These are phyloP conservation scores for Watersipora subatra DNA, from an alignment of 1,140 invertebrate species.

Conservation along the genomic window DNA sequence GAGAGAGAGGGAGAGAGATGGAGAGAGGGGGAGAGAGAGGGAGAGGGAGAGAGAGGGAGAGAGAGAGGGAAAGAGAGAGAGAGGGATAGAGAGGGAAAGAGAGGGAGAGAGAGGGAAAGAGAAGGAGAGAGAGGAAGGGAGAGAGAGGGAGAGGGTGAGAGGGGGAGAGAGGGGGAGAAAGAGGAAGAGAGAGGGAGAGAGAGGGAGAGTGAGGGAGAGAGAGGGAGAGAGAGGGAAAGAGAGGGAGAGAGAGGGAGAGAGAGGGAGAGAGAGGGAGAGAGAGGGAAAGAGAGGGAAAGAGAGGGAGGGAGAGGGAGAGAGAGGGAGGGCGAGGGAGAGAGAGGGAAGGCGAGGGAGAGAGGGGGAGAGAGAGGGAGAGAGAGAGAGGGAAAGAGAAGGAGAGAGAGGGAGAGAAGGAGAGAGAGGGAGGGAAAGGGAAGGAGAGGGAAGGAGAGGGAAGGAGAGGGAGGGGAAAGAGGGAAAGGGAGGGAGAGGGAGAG, in stretches of 20 bases:
- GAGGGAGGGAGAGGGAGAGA: constrained; percentile 2
- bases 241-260: neutral
- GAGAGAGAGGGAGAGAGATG: neutral
- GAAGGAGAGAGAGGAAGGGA: neutral
- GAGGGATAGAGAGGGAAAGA: no score
- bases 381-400: constrained; percentile 4
- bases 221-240: neutral
- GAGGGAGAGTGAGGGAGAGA: neutral
- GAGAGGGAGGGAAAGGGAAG: neutral
- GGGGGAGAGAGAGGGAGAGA: neutral
- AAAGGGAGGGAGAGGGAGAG: neutral
- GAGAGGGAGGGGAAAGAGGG: neutral
- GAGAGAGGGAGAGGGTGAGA: no score
- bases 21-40: neutral
- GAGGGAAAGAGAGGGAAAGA: constrained; percentile 14
- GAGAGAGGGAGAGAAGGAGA: constrained; percentile 1
- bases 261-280: neutral
- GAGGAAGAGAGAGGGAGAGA: neutral
- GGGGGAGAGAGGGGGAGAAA: neutral
- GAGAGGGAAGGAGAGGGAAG: neutral
- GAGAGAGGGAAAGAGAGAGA: neutral
- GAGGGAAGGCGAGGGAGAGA: no score
- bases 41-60: neutral
- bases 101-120: neutral
- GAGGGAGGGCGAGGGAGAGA: no score